These are phyloP conservation scores for Hydropotes inermis DNA, from an alignment of 2,113 vertebrate species.

Conservation along the genomic window DNA sequence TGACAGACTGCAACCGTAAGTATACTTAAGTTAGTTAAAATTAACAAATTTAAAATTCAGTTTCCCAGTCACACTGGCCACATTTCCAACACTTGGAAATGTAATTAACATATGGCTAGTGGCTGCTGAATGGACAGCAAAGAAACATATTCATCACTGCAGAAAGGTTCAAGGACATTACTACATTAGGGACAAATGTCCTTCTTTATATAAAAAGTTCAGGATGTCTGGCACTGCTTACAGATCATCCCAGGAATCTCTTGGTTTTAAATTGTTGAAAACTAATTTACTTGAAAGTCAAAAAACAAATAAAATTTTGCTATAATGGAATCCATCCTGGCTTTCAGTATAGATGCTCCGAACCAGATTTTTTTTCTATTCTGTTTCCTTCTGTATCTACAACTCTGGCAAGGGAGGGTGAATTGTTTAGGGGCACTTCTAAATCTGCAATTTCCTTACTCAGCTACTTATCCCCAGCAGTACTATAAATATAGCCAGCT, in stretches of 20 bases:
- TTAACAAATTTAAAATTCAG: not conserved
- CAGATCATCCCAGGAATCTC: not conserved
- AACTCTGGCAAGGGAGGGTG: not conserved
- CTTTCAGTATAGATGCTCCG: not conserved
- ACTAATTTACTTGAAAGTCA: slow-evolving; percentile 15
- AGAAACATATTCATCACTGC: not conserved
- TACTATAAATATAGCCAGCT: slow-evolving; percentile 61
- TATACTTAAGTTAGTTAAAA: not conserved
- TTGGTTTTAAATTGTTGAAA: not conserved
- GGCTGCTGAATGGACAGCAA: not conserved
- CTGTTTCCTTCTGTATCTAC: not conserved
- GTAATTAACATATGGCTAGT: not conserved
- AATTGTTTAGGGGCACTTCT: slow-evolving; percentile 46
- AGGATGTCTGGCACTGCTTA: not conserved
- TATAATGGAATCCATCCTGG: not conserved
- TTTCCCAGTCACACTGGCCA: not conserved
- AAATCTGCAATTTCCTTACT: slow-evolving; percentile 58
- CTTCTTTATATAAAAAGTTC: not conserved
- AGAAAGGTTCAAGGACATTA: not conserved
- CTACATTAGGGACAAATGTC: not conserved
- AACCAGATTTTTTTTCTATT: slow-evolving; percentile 2
- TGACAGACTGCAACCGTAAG: not conserved
- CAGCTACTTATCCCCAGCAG: slow-evolving; percentile 46
- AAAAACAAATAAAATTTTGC: not conserved
- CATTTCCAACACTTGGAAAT: not conserved